Base-by-base conservation (phyloP, 2,888 invertebrate genomes). In the Hyppa rectilinea region DNA sequence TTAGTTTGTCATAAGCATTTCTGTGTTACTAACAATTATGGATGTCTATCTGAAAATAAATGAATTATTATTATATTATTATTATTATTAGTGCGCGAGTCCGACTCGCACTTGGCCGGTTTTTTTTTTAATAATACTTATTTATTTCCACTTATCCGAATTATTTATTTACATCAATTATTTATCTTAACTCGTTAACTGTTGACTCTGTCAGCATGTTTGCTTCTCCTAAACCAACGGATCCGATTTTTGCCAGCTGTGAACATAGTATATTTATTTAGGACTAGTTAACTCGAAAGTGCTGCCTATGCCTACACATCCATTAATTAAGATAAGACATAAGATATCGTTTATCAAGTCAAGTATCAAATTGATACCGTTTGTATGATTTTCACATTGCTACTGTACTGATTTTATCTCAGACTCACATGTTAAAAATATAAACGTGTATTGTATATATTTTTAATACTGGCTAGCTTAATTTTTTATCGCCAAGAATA, bases 261-360 rank as follows among this genome's bases (percentile, higher is more conserved):
- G 79, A 70, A 55, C 64, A 78, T 61, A 80, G 67, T 67, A 56
- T 83, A 81, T 88, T 87, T 85, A 71, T 75, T 79, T 76, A 79
- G 86, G 86, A 81, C 71, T 60, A 63, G 66, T 71, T 84, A 97
- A 93, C 98, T 96, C 97, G 76, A 99, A 60, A 60, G n/a, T 65
- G 50, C 47, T 36, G 50, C 55, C 70, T 23, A 71, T 36, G 50
- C 55, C 70, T 23, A 71, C 43, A 49, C 47, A 61, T 58, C 68
- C 38, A 67, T 82, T 78, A 72, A 82, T 78, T 77, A 64, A n/a
- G n/a, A n/a, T n/a, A n/a, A n/a, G 38, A 50, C 26, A 63, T 69
- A 45, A n/a, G n/a, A 61, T 36, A 60, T 55, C 47, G 23, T 80
- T 64, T 75, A 64, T 31, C 10, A 53, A 50, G 29, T 63, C 63